Evolutionary conservation across 2,113 vertebrate genomes (phyloP).

Genomic region (Amblyopsis rosae): DNA sequence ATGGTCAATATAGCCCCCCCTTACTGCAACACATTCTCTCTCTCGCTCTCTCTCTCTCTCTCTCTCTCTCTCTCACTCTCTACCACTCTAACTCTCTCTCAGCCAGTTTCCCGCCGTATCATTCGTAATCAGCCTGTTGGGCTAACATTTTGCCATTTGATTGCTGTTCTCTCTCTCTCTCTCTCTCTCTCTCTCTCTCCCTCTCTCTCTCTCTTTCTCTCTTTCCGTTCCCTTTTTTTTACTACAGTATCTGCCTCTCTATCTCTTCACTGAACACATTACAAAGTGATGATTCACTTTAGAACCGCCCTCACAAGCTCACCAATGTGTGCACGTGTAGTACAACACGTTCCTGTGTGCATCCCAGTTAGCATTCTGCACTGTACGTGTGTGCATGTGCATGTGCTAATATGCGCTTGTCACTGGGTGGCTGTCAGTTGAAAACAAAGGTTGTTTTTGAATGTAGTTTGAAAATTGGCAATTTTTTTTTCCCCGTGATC

Average conservation of each 20-base stretch:
- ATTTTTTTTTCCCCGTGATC: no score
- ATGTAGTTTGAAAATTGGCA: no score
- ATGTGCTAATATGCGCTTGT: not conserved
- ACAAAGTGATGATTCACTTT: not conserved
- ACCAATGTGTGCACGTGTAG: not conserved
- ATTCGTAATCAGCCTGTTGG: constrained; percentile 29
- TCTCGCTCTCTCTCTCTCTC: constrained; percentile 41
- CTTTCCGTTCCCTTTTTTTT: not conserved
- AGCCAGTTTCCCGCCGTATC: constrained; percentile 40
- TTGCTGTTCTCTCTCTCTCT: not conserved
- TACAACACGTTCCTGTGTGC: not conserved
- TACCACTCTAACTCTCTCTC: constrained; percentile 4
- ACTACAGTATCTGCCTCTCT: not conserved
- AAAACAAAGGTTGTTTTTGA: no score
- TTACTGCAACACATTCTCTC: constrained; percentile 74
- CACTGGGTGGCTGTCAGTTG: no score
- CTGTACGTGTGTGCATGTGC: not conserved
- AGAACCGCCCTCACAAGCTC: not conserved
- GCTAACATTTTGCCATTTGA: constrained; percentile 17
- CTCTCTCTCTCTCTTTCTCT: not conserved
- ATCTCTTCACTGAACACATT: not conserved
- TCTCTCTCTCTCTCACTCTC: constrained; percentile 17
- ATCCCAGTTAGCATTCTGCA: not conserved
- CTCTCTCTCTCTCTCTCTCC: not conserved
- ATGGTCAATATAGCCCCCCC: constrained; percentile 73